These are phyloP conservation scores for Glaucomys volans DNA, from an alignment of 2,113 vertebrate species.

Conservation along the genomic window DNA sequence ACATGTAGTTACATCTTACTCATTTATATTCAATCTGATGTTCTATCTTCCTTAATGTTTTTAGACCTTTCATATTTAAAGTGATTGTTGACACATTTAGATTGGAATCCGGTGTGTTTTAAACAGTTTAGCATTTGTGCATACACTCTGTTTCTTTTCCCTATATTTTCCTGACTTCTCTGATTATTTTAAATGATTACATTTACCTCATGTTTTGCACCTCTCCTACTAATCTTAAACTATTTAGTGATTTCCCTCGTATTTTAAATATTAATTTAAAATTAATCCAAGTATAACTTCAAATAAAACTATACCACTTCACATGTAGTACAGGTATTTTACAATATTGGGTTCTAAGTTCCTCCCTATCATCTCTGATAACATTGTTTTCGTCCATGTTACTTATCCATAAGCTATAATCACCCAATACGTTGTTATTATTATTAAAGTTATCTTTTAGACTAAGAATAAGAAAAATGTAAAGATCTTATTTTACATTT, in stretches of 20 bases:
- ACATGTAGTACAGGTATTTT: not conserved
- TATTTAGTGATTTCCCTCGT: not conserved
- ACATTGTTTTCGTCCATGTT: not conserved
- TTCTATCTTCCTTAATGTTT: not conserved
- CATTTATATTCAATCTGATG: not conserved
- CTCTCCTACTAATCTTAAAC: not conserved
- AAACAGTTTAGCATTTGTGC: not conserved
- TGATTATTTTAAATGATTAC: not conserved
- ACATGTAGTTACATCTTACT: not conserved
- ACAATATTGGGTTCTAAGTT: not conserved
- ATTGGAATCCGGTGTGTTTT: not conserved
- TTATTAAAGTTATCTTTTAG: not conserved
- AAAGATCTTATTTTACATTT: not conserved
- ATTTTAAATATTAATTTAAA: constrained; percentile 20
- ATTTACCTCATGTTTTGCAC: not conserved
- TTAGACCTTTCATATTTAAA: not conserved
- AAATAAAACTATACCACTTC: not conserved
- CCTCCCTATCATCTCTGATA: not conserved
- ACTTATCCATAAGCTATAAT: not conserved
- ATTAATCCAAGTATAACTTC: not conserved
- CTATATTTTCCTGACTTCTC: not conserved
- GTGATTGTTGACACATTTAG: not conserved
- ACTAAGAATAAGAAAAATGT: not conserved
- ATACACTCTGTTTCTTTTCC: not conserved
- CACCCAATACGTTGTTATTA: not conserved